phyloP scores from a whole-genome alignment of 2,888 invertebrate genomes.

The Nasonia oneida region DNA sequence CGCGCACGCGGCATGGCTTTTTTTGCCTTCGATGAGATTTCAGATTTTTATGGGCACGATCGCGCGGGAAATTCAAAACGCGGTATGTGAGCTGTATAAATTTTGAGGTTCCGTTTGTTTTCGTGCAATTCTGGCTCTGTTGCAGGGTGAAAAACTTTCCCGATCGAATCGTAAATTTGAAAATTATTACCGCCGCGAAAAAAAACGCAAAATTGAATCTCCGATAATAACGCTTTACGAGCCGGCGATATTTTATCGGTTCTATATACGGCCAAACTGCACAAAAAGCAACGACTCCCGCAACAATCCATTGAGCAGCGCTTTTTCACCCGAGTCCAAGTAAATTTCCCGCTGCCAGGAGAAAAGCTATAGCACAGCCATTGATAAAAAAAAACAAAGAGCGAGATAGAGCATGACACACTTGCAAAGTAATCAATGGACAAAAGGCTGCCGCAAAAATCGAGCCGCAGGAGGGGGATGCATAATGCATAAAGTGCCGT shows the following conservation, averaged over 20 bases:
- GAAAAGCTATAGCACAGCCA: neutral
- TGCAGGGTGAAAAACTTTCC: neutral
- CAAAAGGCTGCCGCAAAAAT: neutral
- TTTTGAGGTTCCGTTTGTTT: neutral
- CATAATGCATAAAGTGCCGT: conserved; percentile 43
- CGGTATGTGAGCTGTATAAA: neutral
- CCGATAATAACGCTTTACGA: conserved; percentile 6
- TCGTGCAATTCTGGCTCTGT: neutral
- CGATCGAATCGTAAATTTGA: neutral
- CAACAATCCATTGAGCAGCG: neutral
- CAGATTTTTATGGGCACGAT: neutral
- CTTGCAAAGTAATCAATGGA: conserved; percentile 41
- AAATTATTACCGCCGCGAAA: neutral
- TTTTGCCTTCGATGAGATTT: neutral
- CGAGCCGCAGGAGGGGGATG: neutral
- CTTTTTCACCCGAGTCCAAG: neutral
- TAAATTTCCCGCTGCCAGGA: neutral
- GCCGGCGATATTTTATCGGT: neutral
- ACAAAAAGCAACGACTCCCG: neutral
- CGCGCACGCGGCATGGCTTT: neutral
- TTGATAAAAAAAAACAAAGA: neutral
- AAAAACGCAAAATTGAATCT: neutral
- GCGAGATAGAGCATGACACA: neutral
- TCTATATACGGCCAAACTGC: neutral
- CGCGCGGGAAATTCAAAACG: neutral